Evolutionary conservation across 1,140 invertebrate species (phyloP).

Genomic region (Saccostrea glomerata): DNA sequence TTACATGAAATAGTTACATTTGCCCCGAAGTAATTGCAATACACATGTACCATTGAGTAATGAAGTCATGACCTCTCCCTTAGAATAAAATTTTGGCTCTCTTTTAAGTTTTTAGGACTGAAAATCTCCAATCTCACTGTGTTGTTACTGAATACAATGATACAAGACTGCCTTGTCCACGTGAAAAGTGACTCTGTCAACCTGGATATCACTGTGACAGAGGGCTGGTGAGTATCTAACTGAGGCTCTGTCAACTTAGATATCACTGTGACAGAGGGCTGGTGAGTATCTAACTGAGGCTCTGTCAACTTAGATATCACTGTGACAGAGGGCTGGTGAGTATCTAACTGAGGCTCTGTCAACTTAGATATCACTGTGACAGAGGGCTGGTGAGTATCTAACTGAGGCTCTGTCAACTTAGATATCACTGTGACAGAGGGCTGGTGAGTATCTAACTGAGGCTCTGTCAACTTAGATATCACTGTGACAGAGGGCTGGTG

Average conservation of each 20-base stretch:
- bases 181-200: constrained; percentile 87
- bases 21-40: background rate
- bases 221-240: constrained; percentile 83
- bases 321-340: background rate
- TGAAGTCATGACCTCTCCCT: no score
- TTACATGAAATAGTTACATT: background rate
- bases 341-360: background rate
- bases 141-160: constrained; percentile 83
- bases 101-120: constrained; percentile 78
- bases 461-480: background rate
- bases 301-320: background rate
- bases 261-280: background rate
- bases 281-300: background rate
- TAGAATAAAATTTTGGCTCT: background rate
- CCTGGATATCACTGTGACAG: constrained; percentile 87
- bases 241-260: background rate
- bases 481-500: background rate
- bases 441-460: background rate
- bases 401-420: background rate
- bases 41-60: background rate
- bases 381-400: background rate
- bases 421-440: background rate
- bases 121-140: constrained; percentile 90
- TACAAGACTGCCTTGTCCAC: constrained; percentile 87
- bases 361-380: background rate